phyloP scores from a whole-genome alignment of 2,113 vertebrate genomes.

The Xerus inauris region DNA sequence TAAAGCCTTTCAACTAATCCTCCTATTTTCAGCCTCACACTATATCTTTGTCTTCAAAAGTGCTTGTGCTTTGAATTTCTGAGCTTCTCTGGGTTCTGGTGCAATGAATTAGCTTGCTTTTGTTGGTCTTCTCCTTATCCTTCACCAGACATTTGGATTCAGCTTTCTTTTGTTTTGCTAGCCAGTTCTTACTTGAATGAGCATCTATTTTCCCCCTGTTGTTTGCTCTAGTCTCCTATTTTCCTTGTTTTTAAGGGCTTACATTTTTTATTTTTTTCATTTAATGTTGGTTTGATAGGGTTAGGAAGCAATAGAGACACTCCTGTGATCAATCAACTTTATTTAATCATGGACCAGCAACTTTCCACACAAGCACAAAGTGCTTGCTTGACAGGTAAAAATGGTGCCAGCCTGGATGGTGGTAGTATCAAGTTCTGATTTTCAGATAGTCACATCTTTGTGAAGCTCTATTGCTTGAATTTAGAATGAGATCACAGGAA shows the following conservation, averaged over 20 bases:
- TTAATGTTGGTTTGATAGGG: not conserved
- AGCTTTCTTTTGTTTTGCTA: not conserved
- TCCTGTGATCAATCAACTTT: not conserved
- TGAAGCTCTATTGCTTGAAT: not conserved
- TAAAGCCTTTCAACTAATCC: not conserved
- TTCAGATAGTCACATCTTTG: not conserved
- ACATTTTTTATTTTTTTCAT: not conserved
- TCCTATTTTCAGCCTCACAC: not conserved
- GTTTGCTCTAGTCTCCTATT: not conserved
- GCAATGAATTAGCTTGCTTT: not conserved
- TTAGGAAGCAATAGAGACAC: not conserved
- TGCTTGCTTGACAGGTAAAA: not conserved
- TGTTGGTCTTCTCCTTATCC: not conserved
- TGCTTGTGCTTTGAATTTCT: not conserved
- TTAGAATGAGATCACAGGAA: not conserved
- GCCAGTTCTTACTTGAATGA: not conserved
- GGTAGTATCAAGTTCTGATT: not conserved
- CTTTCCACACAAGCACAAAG: not conserved
- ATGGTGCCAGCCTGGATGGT: not conserved
- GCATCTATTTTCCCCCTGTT: not conserved
- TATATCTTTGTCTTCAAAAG: not conserved
- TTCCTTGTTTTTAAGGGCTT: constrained; percentile 5
- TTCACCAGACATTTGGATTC: not conserved
- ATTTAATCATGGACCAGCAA: not conserved
- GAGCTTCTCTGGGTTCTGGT: not conserved